Conservation (phyloP, 2,797 vertebrate genomes). For the Buphagus erythrorhynchus region DNA sequence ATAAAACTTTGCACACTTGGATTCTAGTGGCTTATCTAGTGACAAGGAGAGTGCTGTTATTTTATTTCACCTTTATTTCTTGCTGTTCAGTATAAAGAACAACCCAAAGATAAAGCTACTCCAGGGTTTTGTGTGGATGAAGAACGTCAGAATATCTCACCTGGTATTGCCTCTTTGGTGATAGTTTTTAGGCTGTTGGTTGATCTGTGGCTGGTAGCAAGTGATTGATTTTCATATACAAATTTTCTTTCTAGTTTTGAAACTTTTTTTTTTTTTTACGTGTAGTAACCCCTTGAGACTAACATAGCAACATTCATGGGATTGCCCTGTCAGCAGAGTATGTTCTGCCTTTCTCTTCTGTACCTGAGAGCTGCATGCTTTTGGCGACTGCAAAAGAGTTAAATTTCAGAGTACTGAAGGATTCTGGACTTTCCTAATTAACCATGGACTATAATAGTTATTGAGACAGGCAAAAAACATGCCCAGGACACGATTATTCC, state of each 20-base stretch:
- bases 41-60: background rate
- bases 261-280: background rate
- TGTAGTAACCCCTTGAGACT: background rate
- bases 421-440: background rate
- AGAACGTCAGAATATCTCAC: background rate
- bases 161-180: background rate
- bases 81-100: background rate
- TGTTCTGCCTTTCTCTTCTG: background rate
- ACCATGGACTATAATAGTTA: background rate
- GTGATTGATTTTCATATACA: background rate
- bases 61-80: background rate
- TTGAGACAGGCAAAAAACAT: background rate
- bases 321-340: background rate
- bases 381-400: background rate
- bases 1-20: background rate
- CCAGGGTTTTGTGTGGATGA: background rate
- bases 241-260: background rate
- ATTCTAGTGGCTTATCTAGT: background rate
- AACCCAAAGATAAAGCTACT: background rate
- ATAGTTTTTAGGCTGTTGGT: background rate
- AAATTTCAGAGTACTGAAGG: conserved; percentile 4
- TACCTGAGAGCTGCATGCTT: background rate
- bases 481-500: background rate
- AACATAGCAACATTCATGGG: background rate
- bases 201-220: background rate